Base-by-base conservation (phyloP, 2,888 invertebrate genomes). In the Conus canariensis region DNA sequence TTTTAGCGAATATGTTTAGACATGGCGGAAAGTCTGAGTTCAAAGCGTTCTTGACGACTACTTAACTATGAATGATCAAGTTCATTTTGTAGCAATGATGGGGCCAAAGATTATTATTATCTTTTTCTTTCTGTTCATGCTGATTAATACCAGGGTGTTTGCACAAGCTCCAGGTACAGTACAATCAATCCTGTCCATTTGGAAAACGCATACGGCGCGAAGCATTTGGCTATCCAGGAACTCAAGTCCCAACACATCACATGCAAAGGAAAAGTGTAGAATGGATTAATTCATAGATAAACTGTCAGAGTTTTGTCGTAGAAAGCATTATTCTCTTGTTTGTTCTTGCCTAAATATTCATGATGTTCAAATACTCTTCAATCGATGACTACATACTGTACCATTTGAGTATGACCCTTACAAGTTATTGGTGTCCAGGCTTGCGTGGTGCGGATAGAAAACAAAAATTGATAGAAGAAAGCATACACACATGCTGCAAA, bases 191-290 rank as follows among this genome's bases (percentile, higher is more conserved):
- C 45, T 45, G 45, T 45, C 45, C 45, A 2, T 45, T 45, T 4
- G 45, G 45, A 45, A 45, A 45, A 45, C 45, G 45, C 3, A 45
- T 45, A 45, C n/a, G 19, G 64, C 10, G 16, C 10, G 64, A 14
- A 64, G 64, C 10, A 64, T 64, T 14, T 56, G 45, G 56, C 30
- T n/a, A 14, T 70, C 12, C 59, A 67, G 45, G 19, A 70, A 70
- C 85, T 70, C 89, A 67, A 85, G 89, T 89, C 64, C 77, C 30
- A 74, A 89, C 89, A 89, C 89, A 89, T 89, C 83, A 85, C 89
- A 60, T 85, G 89, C 64, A 30, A 45, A 80, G 30, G 80, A 80
- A 80, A 45, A 22, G 56, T 16, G 9, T 12, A 56, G 83, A 45
- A 45, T 45, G 2, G 45, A 45, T 45, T 45, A 45, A 45, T 45